A percentile compares a stretch with the other conserved stretches of the same genome.
phyloP scores from a whole-genome alignment of 2,797 vertebrate species.

The Micropoecilia bifurca region DNA sequence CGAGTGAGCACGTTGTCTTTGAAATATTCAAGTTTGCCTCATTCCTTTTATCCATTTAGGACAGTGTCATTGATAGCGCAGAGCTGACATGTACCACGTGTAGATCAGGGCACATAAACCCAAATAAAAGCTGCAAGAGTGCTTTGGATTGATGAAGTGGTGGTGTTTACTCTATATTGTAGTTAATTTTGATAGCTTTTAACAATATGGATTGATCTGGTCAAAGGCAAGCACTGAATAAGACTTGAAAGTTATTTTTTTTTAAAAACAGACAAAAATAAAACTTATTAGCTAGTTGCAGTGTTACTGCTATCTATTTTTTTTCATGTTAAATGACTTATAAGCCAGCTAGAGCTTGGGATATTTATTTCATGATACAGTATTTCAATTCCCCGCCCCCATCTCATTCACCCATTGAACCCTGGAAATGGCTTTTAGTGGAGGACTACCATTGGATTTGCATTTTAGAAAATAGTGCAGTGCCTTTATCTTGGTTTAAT shows the following conservation, averaged over 20 bases:
- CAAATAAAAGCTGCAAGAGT: not conserved
- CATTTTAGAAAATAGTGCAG: not conserved
- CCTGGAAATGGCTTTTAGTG: slow-evolving; percentile 6
- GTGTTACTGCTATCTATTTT: not conserved
- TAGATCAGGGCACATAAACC: not conserved
- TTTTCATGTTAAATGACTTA: slow-evolving; percentile 21
- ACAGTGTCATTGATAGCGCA: not conserved
- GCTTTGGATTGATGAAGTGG: not conserved
- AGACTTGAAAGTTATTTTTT: slow-evolving; percentile 15
- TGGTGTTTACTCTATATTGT: not conserved
- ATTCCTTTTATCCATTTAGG: not conserved
- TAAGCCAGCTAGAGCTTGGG: not conserved
- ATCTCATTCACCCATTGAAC: not conserved
- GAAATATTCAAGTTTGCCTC: not conserved
- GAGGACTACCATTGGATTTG: not conserved
- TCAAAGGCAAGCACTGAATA: not conserved
- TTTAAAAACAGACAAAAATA: not conserved
- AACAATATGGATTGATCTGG: not conserved
- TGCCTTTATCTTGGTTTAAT: not conserved
- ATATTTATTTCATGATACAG: not conserved
- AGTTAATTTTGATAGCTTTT: not conserved
- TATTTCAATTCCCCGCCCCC: not conserved
- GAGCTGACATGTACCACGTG: not conserved
- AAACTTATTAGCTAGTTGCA: not conserved
- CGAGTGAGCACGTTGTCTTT: not conserved